These are phyloP conservation scores for Catocala nupta DNA, from an alignment of 2,888 invertebrate genomes.

Conservation along the genomic window DNA sequence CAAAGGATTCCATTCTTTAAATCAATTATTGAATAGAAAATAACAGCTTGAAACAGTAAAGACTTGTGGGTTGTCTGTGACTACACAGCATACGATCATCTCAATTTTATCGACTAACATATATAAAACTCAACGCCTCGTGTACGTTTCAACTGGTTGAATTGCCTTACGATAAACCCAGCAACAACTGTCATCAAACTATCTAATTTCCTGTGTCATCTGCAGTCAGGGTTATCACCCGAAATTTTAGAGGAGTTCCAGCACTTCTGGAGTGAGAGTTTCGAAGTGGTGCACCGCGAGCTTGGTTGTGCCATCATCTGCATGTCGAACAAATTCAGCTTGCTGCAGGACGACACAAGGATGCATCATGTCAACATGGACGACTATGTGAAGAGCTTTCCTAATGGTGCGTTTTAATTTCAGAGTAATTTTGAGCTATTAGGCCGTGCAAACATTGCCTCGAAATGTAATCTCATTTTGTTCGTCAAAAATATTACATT, in stretches of 20 bases:
- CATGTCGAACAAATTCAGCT: slow-evolving; percentile 81
- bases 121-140: no score
- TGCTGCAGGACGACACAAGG: slow-evolving; percentile 77
- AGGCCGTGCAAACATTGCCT: no score
- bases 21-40: no score
- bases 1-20: no score
- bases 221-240: slow-evolving; percentile 73
- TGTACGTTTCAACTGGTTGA: no score
- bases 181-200: no score
- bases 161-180: no score
- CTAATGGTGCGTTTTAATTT: slow-evolving; percentile 65
- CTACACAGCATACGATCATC: no score
- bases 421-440: background rate
- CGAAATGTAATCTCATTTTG: background rate
- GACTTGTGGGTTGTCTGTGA: no score
- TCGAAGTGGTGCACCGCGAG: slow-evolving; percentile 81
- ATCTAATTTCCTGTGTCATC: slow-evolving; percentile 4
- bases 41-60: no score
- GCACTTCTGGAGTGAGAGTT: slow-evolving; percentile 82
- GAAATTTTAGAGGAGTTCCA: slow-evolving; percentile 79
- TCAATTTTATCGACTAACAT: no score
- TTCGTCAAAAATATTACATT: no score
- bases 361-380: slow-evolving; percentile 82
- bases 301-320: slow-evolving; percentile 83
- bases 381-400: slow-evolving; percentile 78